Conservation (phyloP, 2,113 vertebrate species). For the Sinocyclocheilus anshuiensis region DNA sequence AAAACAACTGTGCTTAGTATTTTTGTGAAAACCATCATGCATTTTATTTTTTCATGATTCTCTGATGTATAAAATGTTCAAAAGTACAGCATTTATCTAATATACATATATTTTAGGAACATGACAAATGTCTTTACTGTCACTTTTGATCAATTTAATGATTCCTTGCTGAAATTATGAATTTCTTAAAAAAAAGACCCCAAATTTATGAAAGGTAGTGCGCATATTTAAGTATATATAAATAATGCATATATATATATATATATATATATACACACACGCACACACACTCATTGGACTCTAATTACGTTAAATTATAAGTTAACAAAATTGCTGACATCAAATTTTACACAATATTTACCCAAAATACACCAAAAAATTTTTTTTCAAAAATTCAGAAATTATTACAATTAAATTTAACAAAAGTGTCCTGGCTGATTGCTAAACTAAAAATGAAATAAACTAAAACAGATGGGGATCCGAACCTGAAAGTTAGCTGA, state of each 20-base stretch:
- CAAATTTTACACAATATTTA: too few species aligned
- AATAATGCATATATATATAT: too few species aligned
- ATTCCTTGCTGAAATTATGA: background rate
- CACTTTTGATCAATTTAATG: background rate
- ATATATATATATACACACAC: too few species aligned
- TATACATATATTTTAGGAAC: too few species aligned
- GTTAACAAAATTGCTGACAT: too few species aligned
- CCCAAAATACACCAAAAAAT: too few species aligned
- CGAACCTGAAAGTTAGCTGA: background rate
- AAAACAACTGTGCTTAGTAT: background rate
- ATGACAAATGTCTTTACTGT: background rate
- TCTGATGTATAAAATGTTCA: background rate
- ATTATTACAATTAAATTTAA: background rate
- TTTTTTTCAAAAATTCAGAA: too few species aligned
- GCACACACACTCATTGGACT: too few species aligned
- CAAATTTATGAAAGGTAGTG: too few species aligned
- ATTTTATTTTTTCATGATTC: background rate
- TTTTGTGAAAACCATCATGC: background rate
- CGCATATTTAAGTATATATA: too few species aligned
- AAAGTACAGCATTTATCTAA: background rate
- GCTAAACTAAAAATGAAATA: background rate
- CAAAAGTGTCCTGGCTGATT: background rate
- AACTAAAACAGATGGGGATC: background rate
- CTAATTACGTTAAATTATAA: too few species aligned
- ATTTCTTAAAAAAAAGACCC: background rate